Evolutionary conservation across 1,140 invertebrate genomes (phyloP).

Genomic region (Zaprionus inermis): DNA sequence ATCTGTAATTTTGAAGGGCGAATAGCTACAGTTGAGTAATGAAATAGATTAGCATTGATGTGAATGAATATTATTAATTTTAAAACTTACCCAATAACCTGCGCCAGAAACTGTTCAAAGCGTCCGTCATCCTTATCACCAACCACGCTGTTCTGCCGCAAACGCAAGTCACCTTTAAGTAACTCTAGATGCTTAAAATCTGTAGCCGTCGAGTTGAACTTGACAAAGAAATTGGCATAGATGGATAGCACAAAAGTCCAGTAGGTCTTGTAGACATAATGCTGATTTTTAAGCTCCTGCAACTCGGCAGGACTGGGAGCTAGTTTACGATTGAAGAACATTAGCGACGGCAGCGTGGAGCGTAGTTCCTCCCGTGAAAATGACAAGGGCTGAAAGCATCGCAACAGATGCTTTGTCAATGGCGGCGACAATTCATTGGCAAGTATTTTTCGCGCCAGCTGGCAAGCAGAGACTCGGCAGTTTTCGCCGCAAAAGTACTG

Average conservation of each 20-base stretch:
- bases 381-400: constrained; percentile 77
- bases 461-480: constrained; percentile 73
- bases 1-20: constrained; percentile 75
- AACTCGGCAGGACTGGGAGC: constrained; percentile 73
- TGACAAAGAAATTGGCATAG: constrained; percentile 81
- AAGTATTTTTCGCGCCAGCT: constrained; percentile 76
- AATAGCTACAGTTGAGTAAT: constrained; percentile 57
- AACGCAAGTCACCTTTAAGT: constrained; percentile 67
- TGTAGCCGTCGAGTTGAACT: constrained; percentile 67
- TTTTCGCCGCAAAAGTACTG: constrained; percentile 76
- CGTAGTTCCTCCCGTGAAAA: constrained; percentile 76
- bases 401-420: constrained; percentile 71
- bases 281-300: constrained; percentile 73
- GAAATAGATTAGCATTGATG: background rate
- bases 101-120: constrained; percentile 76
- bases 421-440: constrained; percentile 76
- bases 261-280: constrained; percentile 82
- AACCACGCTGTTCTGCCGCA: constrained; percentile 64
- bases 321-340: constrained; percentile 81
- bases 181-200: constrained; percentile 71
- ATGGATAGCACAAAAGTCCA: constrained; percentile 82
- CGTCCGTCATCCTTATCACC: constrained; percentile 76
- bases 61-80: background rate
- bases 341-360: constrained; percentile 74
- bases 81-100: constrained; percentile 70